phyloP scores from a whole-genome alignment of 2,888 invertebrate genomes.

The Gasteruption jaculator region DNA sequence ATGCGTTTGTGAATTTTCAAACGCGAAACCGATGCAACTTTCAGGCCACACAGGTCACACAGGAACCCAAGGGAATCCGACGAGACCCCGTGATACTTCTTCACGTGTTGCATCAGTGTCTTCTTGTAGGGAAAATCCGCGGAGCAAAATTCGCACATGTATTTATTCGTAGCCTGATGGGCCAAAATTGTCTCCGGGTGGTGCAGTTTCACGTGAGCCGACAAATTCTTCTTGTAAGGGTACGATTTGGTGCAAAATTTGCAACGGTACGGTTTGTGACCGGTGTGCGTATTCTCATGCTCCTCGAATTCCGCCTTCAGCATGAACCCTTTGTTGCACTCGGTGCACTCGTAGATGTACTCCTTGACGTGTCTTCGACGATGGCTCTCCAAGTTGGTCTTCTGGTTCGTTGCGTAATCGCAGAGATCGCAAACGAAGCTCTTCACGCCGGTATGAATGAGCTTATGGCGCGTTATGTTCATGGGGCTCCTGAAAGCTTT shows the following conservation, averaged over 20 bases:
- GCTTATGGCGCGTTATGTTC: slow-evolving; percentile 41
- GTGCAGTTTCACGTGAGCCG: slow-evolving; percentile 31
- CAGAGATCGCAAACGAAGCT: slow-evolving; percentile 38
- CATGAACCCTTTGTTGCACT: slow-evolving; percentile 38
- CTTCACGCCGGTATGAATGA: slow-evolving; percentile 38
- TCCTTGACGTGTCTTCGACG: slow-evolving; percentile 37
- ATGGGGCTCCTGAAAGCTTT: slow-evolving; percentile 37
- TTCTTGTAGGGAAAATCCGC: slow-evolving; percentile 30
- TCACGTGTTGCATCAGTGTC: slow-evolving; percentile 31
- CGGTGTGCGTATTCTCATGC: slow-evolving; percentile 37
- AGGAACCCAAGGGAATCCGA: slow-evolving; percentile 23
- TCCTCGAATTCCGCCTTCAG: slow-evolving; percentile 35
- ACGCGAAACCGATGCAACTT: slow-evolving; percentile 31
- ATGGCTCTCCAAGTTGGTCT: slow-evolving; percentile 39
- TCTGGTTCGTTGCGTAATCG: slow-evolving; percentile 37
- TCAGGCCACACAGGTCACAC: slow-evolving; percentile 40
- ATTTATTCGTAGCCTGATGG: not conserved
- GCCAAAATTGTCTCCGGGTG: slow-evolving; percentile 30
- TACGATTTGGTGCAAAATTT: slow-evolving; percentile 38
- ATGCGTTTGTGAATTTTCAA: slow-evolving; percentile 30
- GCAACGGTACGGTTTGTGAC: slow-evolving; percentile 33
- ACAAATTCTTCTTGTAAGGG: slow-evolving; percentile 40
- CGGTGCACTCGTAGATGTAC: slow-evolving; percentile 34
- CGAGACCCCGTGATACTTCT: slow-evolving; percentile 29
- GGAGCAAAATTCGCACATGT: slow-evolving; percentile 35